Conservation (phyloP, 1,140 invertebrate genomes). For the Mizuhopecten yessoensis region DNA sequence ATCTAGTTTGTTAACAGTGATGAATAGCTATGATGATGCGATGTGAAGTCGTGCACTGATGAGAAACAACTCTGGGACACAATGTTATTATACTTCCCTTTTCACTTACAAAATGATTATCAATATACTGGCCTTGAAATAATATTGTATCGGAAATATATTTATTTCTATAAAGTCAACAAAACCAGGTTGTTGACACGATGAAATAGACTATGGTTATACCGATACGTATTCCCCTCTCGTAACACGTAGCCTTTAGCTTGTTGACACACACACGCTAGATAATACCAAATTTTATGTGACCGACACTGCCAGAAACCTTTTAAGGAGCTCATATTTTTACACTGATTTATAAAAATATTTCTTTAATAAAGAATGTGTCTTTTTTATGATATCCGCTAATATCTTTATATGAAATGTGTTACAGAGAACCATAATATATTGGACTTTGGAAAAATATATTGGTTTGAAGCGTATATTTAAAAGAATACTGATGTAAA, state of each 20-base stretch:
- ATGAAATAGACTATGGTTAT: background rate
- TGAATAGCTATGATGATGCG: background rate
- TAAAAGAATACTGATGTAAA: background rate
- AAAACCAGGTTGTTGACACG: background rate
- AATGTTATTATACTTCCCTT: background rate
- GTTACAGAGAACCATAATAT: too few species aligned
- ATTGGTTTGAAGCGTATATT: background rate
- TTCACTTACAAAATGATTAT: background rate
- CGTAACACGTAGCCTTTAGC: too few species aligned
- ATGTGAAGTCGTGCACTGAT: background rate
- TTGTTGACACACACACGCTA: too few species aligned
- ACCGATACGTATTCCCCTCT: too few species aligned
- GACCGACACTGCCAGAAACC: too few species aligned
- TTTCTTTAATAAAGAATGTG: too few species aligned
- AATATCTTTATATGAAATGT: too few species aligned
- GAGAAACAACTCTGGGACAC: background rate
- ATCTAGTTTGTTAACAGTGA: background rate
- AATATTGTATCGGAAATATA: background rate
- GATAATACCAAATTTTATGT: too few species aligned
- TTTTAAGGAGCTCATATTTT: too few species aligned
- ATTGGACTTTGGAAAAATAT: too few species aligned
- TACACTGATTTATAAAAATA: too few species aligned
- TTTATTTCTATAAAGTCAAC: background rate
- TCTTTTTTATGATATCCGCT: too few species aligned
- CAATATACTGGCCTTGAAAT: background rate